These are phyloP conservation scores for Thalpophila matura DNA, from an alignment of 2,888 invertebrate species.

Conservation along the genomic window DNA sequence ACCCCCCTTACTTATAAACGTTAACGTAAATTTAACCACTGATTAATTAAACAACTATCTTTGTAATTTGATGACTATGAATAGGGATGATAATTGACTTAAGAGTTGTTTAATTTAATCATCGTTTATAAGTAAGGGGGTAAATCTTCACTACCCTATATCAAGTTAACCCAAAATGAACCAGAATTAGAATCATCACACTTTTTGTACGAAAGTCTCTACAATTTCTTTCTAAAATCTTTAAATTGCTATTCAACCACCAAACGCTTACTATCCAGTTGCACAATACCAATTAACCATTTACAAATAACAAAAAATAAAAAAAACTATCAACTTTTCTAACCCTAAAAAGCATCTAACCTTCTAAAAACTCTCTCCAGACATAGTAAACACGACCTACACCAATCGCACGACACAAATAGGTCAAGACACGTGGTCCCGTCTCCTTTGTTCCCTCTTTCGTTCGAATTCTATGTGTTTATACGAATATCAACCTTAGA, in stretches of 20 bases:
- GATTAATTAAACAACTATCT: too few relatives aligned
- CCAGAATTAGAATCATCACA: not conserved
- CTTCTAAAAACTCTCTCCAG: conserved; percentile 56
- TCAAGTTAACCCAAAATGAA: not conserved
- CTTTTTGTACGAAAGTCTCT: not conserved
- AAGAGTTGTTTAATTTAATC: too few relatives aligned
- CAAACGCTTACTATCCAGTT: not conserved
- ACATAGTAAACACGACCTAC: conserved; percentile 73
- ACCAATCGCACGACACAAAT: conserved; percentile 76
- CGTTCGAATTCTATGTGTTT: conserved; percentile 51
- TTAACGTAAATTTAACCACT: too few relatives aligned
- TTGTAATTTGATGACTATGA: too few relatives aligned
- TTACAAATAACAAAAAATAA: not conserved
- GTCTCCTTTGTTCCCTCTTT: conserved; percentile 68
- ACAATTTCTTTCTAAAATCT: too few relatives aligned
- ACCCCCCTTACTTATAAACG: too few relatives aligned
- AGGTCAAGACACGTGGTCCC: conserved; percentile 79
- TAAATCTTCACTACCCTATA: not conserved
- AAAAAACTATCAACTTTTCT: conserved; percentile 12
- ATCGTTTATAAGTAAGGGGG: too few relatives aligned
- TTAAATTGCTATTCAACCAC: too few relatives aligned
- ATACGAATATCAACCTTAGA: conserved; percentile 51
- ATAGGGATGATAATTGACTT: too few relatives aligned
- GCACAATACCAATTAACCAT: not conserved
- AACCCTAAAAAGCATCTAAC: conserved; percentile 41